A percentile compares a stretch with the other conserved stretches of the same genome.
Evolutionary conservation across 2,888 invertebrate genomes (phyloP).

Genomic region (Dromius quadrimaculatus): DNA sequence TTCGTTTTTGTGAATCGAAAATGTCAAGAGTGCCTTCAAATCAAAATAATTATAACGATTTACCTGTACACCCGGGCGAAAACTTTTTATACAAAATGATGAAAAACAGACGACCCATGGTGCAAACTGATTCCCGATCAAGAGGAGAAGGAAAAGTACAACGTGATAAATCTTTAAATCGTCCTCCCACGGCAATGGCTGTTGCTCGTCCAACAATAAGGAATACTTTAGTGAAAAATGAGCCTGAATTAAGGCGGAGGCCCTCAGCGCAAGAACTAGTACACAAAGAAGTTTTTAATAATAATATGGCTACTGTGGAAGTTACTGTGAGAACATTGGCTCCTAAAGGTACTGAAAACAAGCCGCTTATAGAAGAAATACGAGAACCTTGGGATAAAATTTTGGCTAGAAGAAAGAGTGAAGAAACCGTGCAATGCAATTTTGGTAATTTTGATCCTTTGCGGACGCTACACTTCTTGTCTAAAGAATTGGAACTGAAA

Average conservation of each 20-base stretch:
- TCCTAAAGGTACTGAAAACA: background rate
- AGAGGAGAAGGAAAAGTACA: background rate
- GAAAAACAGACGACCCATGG: constrained; percentile 15
- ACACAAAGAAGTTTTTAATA: constrained; percentile 46
- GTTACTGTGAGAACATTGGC: constrained; percentile 46
- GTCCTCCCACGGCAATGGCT: constrained; percentile 2
- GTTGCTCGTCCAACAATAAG: constrained; percentile 4
- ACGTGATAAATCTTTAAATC: constrained; percentile 36
- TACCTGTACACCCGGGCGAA: constrained; percentile 14
- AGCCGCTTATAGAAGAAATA: background rate
- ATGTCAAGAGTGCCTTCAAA: constrained; percentile 30
- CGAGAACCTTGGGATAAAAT: constrained; percentile 60
- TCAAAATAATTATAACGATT: constrained; percentile 26
- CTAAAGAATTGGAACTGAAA: constrained; percentile 63
- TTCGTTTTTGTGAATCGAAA: constrained; percentile 11
- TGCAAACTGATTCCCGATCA: background rate
- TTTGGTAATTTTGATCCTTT: constrained; percentile 65
- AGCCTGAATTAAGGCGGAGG: constrained; percentile 6
- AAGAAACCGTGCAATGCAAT: constrained; percentile 59
- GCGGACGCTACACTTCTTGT: constrained; percentile 64
- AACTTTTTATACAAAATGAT: constrained; percentile 34
- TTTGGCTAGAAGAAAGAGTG: constrained; percentile 57
- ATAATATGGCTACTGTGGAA: constrained; percentile 47
- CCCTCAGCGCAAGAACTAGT: constrained; percentile 37
- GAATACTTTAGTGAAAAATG: background rate